Evolutionary conservation across 2,888 invertebrate genomes (phyloP), one percentile per base, ranked within the genome.

Genomic region (Anodontia alba): DNA sequence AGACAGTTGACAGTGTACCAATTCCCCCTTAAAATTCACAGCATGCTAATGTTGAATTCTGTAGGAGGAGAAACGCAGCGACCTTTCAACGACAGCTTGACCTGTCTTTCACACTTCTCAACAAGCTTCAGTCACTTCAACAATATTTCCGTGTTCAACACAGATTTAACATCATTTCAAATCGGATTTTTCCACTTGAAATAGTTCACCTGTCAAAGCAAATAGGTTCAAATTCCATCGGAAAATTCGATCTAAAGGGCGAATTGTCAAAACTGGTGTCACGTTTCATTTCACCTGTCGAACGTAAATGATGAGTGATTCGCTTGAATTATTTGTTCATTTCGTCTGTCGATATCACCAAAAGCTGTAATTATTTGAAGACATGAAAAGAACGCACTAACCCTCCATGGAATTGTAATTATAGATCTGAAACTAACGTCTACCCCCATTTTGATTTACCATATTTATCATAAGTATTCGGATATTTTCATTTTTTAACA

Each of bases 111-210:
- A 38, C 38, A 38, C 38, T 38, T 38, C 23, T 10, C 49, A 49
- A 49, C 49, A 49, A 49, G n/a, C 5, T 49, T 49, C 49, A 49
- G n/a, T 49, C 38, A 38, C 23, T 7, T 54, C 23, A 23, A 54
- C 23, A 15, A 54, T 26, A 26, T 54, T 54, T 54, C n/a, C 54
- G 23, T 54, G 54, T 54, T 54, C 54, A 26, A 26, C 54, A 54
- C 7, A 54, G 54, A n/a, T 54, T 54, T 54, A 54, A 54, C 26
- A 54, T 26, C 54, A n/a, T 54, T 54, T 54, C 15, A 54, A n/a
- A 10, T 12, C 62, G 5, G n/a, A 8, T 3, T 31, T 33, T 62
- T 62, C 33, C 33, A 62, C 62, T 33, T 62, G 62, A 62, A 62
- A 62, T 31, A 62, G 5, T 62, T 62, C 62, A 62, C 12, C 17